Conservation (phyloP, 1,140 invertebrate species). For the Venturia canescens region DNA sequence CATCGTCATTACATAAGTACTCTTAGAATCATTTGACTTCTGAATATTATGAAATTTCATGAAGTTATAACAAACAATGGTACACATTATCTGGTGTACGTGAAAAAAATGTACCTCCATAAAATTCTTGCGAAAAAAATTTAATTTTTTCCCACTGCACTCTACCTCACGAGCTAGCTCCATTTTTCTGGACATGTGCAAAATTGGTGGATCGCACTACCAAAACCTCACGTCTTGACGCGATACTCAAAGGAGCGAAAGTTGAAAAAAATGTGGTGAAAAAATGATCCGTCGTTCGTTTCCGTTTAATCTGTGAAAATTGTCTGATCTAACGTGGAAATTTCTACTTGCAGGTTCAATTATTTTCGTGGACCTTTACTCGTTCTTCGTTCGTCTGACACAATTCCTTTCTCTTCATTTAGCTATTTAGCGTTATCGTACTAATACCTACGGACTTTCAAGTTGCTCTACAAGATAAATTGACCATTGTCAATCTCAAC, state of each 20-base stretch:
- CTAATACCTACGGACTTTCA: slow-evolving; percentile 49
- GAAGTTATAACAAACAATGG: slow-evolving; percentile 77
- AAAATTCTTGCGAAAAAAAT: slow-evolving; percentile 6
- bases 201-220: background rate
- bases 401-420: background rate
- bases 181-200: background rate
- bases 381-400: background rate
- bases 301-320: slow-evolving; percentile 37
- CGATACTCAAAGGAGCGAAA: background rate
- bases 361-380: background rate
- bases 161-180: slow-evolving; percentile 45
- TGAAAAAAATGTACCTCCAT: slow-evolving; percentile 30
- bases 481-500: slow-evolving; percentile 56
- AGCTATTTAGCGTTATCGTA: background rate
- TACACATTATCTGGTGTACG: slow-evolving; percentile 46
- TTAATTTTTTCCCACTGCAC: background rate
- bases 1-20: slow-evolving; percentile 38
- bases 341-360: slow-evolving; percentile 43
- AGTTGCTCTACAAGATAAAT: slow-evolving; percentile 56
- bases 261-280: slow-evolving; percentile 31
- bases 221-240: slow-evolving; percentile 11
- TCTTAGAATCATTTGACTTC: slow-evolving; percentile 43
- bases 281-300: slow-evolving; percentile 42
- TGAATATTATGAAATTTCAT: slow-evolving; percentile 83
- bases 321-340: slow-evolving; percentile 32